Base-by-base conservation (phyloP, 2,888 invertebrate genomes). In the Drosophila affinis region DNA sequence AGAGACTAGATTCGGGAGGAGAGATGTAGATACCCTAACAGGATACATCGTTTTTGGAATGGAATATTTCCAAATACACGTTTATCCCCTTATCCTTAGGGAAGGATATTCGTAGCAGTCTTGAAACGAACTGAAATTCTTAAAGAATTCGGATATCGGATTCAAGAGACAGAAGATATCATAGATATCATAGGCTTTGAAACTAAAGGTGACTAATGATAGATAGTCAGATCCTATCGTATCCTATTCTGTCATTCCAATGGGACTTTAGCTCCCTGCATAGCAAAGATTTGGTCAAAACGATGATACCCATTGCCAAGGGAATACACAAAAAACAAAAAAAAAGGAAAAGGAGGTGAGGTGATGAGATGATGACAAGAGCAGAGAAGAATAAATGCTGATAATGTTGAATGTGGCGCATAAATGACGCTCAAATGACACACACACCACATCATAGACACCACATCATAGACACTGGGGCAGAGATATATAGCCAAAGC, bases 361-460 rank as follows among this genome's bases (percentile, higher is more conserved):
- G 7, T 39, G 39, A 39, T 39, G 39, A 39, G 14, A 39, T n/a
- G 29, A 44, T 47, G 49, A 10, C n/a, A 29, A 21, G 2, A 32
- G 39, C 21, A 65, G 68, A 54, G 34, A 17, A 39, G 73, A 85
- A 87, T 82, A 87, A 82, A 87, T 79, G 82, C 82, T 82, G 82
- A 82, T 82, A 82, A 87, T 82, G 88, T 82, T 85, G 86, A 82
- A 85, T 82, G 82, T 87, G 86, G 55, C 86, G 79, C 82, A 82
- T 82, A 82, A 82, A 85, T 84, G 82, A 69, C 68, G 71, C 79
- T 78, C 81, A 71, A 81, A 84, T 75, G 78, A 76, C 83, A 69
- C 48, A 46, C 54, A 10, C 58, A 49, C 47, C 59, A 27, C 32
- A 52, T n/a, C n/a, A n/a, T n/a, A n/a, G 51, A 47, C 27, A 54